phyloP scores from a whole-genome alignment of 1,140 invertebrate genomes.

The Brachystomella parvula region DNA sequence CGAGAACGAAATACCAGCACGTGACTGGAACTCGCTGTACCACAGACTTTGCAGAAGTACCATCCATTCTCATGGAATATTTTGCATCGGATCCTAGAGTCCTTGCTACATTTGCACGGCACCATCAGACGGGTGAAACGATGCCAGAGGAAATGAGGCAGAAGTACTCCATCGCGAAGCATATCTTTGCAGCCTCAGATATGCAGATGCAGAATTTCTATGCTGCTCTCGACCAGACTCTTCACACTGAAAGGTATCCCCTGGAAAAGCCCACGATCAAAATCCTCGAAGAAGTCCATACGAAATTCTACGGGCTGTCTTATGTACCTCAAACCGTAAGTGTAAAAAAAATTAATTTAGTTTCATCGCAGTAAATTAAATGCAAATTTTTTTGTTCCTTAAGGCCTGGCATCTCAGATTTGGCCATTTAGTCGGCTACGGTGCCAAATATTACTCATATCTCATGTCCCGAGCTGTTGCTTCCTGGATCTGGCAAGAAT shows the following conservation, averaged over 20 bases:
- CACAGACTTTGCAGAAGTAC: conserved; percentile 97
- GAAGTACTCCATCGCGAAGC: conserved; percentile 71
- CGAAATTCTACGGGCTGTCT: conserved; percentile 73
- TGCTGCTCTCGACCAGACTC: conserved; percentile 78
- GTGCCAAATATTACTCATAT: conserved; percentile 97
- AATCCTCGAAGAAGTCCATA: conserved; percentile 69
- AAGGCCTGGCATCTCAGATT: conserved; percentile 93
- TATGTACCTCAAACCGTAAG: conserved; percentile 77
- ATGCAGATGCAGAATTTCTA: conserved; percentile 88
- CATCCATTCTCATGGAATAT: conserved; percentile 96
- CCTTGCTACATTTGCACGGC: conserved; percentile 74
- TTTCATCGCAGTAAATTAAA: not conserved
- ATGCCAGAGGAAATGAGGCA: conserved; percentile 68
- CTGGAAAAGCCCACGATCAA: conserved; percentile 53
- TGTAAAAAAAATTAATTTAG: too few species aligned
- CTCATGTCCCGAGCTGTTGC: conserved; percentile 87
- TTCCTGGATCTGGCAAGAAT: conserved; percentile 83
- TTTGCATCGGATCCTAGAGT: conserved; percentile 86
- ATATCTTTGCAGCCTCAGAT: conserved; percentile 79
- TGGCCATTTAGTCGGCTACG: conserved; percentile 93
- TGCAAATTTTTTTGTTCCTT: conserved; percentile 27
- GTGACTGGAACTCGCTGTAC: conserved; percentile 92
- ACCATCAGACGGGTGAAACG: conserved; percentile 79
- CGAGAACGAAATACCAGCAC: conserved; percentile 89
- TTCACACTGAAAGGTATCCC: conserved; percentile 59